Percentiles rank a stretch among this genome's conserved stretches.
Evolutionary conservation across 2,113 vertebrate species (phyloP).

Genomic region (Raja brachyura): DNA sequence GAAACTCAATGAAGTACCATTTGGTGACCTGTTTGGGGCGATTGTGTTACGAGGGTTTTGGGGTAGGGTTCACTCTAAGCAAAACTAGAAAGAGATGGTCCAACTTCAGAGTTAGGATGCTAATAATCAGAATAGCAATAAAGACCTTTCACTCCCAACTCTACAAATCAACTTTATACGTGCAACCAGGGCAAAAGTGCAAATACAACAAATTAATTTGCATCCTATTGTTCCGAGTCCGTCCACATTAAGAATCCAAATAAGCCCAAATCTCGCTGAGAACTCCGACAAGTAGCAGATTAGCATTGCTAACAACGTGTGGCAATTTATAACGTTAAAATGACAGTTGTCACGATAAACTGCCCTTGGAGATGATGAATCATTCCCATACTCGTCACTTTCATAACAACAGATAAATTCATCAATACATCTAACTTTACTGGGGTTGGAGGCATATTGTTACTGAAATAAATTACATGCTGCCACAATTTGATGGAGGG

Average conservation of each 20-base stretch:
- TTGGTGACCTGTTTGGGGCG: not conserved
- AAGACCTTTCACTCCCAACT: conserved; percentile 1
- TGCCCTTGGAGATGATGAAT: conserved; percentile 26
- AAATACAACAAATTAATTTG: not conserved
- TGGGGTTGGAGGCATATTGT: not conserved
- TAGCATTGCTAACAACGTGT: not conserved
- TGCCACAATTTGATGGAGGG: not conserved
- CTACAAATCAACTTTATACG: not conserved
- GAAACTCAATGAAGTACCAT: not conserved
- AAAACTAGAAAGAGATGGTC: not conserved
- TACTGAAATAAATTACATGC: conserved; percentile 19
- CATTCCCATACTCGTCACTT: not conserved
- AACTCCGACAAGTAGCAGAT: not conserved
- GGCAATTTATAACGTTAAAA: not conserved
- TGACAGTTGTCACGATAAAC: conserved; percentile 20
- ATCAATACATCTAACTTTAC: conserved; percentile 34
- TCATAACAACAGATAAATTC: conserved; percentile 32
- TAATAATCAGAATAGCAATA: not conserved
- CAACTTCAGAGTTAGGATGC: not conserved
- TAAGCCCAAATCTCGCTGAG: not conserved
- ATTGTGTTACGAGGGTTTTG: not conserved
- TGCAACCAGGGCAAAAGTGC: not conserved
- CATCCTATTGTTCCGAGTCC: not conserved
- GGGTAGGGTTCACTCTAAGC: not conserved
- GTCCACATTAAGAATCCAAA: not conserved